Evolutionary conservation across 2,113 vertebrate genomes (phyloP).

Genomic region (Alectura lathami): DNA sequence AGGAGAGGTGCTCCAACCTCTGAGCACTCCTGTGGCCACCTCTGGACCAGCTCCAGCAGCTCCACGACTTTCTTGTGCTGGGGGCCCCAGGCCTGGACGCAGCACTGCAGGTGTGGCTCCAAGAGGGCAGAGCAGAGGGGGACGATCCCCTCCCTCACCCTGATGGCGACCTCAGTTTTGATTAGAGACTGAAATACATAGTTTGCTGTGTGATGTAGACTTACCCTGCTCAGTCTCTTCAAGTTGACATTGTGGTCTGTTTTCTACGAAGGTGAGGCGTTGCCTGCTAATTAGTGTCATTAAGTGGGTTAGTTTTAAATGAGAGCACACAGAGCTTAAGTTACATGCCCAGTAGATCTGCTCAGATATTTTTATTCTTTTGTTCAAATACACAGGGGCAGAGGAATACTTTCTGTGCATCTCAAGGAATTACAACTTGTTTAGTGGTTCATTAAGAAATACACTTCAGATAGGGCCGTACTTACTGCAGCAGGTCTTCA

Average conservation of each 20-base stretch:
- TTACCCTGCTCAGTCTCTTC: neutral
- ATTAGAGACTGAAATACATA: neutral
- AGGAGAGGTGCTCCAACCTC: neutral
- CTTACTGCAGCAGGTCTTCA: neutral
- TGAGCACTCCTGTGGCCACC: no score
- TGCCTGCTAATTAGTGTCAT: constrained; percentile 39
- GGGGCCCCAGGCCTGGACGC: neutral
- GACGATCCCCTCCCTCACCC: neutral
- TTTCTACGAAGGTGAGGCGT: constrained; percentile 40
- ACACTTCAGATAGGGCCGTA: neutral
- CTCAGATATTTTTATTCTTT: constrained; percentile 25
- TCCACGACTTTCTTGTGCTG: neutral
- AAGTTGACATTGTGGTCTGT: neutral
- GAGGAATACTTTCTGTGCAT: neutral
- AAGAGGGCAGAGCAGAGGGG: neutral
- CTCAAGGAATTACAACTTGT: neutral
- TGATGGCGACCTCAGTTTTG: neutral
- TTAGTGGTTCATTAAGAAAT: neutral
- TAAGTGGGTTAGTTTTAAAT: constrained; percentile 39
- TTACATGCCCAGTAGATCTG: neutral
- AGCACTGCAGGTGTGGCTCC: neutral
- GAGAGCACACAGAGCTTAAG: neutral
- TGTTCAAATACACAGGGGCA: neutral
- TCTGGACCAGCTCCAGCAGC: neutral
- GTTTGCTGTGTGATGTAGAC: neutral